Evolutionary conservation across 2,888 invertebrate species (phyloP).

Genomic region (Venusia cambrica): DNA sequence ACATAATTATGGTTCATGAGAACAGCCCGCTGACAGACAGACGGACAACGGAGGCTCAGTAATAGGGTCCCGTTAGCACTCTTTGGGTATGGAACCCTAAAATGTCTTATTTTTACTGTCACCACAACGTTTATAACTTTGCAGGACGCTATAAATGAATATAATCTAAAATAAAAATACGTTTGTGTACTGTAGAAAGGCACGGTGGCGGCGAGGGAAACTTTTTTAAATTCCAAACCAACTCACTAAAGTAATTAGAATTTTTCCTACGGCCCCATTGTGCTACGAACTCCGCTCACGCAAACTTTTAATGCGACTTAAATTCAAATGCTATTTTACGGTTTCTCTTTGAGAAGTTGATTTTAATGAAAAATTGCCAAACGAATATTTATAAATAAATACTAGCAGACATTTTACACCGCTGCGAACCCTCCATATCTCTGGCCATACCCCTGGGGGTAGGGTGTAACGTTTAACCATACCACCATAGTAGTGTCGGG

Average conservation of each 20-base stretch:
- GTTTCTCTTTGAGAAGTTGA: constrained; percentile 62
- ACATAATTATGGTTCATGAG: no score
- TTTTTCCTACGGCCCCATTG: constrained; percentile 75
- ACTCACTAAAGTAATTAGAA: constrained; percentile 75
- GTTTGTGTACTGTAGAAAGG: constrained; percentile 44
- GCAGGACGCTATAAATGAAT: constrained; percentile 4
- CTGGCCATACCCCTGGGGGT: no score
- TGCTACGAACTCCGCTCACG: constrained; percentile 68
- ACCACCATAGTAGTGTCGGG: no score
- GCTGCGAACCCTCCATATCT: no score
- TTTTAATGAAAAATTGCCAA: constrained; percentile 58
- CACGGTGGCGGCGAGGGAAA: constrained; percentile 50
- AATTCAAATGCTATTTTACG: constrained; percentile 74
- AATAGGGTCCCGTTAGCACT: no score
- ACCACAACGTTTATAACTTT: no score
- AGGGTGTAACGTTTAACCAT: no score
- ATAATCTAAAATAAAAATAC: constrained; percentile 31
- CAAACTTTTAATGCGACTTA: constrained; percentile 77
- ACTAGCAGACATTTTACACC: constrained; percentile 24
- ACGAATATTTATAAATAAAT: constrained; percentile 34
- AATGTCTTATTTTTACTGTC: no score
- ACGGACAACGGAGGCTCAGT: no score
- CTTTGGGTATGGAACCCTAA: no score
- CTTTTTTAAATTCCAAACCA: constrained; percentile 68
- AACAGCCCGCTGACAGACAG: no score